Evolutionary conservation across 1,140 invertebrate genomes (phyloP), one percentile per base, ranked within the genome.

Genomic region (Sminthurinus signatus): DNA sequence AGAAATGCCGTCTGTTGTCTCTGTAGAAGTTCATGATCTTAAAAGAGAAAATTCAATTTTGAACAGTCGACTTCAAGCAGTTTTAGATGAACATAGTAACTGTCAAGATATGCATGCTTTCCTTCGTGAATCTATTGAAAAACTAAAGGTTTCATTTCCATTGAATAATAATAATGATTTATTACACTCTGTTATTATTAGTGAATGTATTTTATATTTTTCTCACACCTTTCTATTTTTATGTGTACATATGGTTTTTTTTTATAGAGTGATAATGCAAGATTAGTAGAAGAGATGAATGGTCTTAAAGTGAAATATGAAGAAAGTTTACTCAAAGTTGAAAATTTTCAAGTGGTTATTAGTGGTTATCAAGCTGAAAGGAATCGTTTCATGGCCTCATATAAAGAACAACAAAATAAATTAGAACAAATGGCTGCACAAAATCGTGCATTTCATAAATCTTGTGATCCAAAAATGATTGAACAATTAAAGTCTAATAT

Each of bases 61-160:
- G 2, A 25, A n/a, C 5, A 52, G 28, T 44, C 63, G 54, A 42
- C 19, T 64, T 12, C 36, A 52, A 25, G 32, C 39, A 15, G 4
- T 59, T n/a, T 2, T 17, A 10, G 62, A 19, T 43, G 62, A 64
- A 17, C 36, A 29, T 50, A 52, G 17, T 28, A 59, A 59, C 27
- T 60, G 39, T 25, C 62, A 64, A 25, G 56, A 64, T 14, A 28
- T 64, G 54, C 62, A 64, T 42, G 19, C 39, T 10, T 54, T 43
- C 31, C 55, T 64, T 2, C 54, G 62, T 17, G 62, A 64, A 29
- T 64, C 62, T 8, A 31, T 64, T 15, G 62, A 64, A 23, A 64
- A 60, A 25, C 43, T 58, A 3, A 64, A 64, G 29, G 54, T 59
- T 12, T n/a, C 32, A 14, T 52, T 12, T 27, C 46, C 4, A 8